These are phyloP conservation scores for Napeogenes inachia DNA, from an alignment of 2,888 invertebrate genomes.

Conservation along the genomic window DNA sequence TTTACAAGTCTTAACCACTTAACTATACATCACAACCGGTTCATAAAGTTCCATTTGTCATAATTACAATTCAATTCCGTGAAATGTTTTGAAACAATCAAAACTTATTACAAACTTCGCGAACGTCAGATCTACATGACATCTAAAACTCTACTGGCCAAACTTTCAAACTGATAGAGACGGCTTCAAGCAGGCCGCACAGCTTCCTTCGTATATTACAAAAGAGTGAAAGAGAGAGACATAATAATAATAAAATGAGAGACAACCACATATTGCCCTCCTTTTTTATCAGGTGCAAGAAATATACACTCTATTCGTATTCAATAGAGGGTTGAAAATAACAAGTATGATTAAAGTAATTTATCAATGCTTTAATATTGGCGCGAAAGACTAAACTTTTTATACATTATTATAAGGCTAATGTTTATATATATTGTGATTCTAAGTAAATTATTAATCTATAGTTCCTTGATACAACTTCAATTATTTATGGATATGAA, in stretches of 20 bases:
- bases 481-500: not conserved
- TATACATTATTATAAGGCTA: constrained; percentile 25
- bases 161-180: constrained; percentile 35
- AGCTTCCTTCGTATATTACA: constrained; percentile 13
- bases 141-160: constrained; percentile 48
- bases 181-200: constrained; percentile 25
- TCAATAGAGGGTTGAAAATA: constrained; percentile 7
- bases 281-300: constrained; percentile 15
- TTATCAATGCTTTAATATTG: constrained; percentile 31
- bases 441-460: not conserved
- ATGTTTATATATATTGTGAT: constrained; percentile 13
- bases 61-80: constrained; percentile 33
- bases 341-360: constrained; percentile 9
- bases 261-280: constrained; percentile 31
- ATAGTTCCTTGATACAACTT: constrained; percentile 1
- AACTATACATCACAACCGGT: constrained; percentile 34
- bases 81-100: constrained; percentile 37
- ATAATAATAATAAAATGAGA: constrained; percentile 37
- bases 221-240: constrained; percentile 47
- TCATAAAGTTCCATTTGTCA: constrained; percentile 35
- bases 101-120: constrained; percentile 42
- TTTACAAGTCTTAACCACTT: constrained; percentile 40
- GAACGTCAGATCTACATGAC: constrained; percentile 34
- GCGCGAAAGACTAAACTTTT: constrained; percentile 33
- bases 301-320: constrained; percentile 10